Conservation (phyloP, 2,888 invertebrate genomes). For the Sinohyriopsis cumingii region DNA sequence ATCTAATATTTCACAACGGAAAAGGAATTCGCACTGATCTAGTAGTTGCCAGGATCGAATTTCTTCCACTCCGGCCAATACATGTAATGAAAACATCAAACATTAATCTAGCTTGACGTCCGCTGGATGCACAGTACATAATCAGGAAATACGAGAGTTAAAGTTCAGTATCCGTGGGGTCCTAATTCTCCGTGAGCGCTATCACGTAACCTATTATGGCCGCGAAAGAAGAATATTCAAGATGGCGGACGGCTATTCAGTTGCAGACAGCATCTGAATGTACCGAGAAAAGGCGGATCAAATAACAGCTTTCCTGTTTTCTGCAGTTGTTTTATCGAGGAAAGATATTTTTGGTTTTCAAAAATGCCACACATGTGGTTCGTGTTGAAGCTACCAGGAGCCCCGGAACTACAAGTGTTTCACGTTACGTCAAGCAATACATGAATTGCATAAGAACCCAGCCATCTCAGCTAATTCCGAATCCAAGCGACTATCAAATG, state of each 20-base stretch:
- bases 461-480: no score
- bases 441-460: no score
- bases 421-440: no score
- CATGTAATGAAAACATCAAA: conserved; percentile 34
- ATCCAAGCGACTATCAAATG: no score
- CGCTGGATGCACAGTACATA: conserved; percentile 34
- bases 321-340: conserved; percentile 41
- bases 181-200: conserved; percentile 21
- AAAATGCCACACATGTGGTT: conserved; percentile 33
- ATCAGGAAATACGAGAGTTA: conserved; percentile 32
- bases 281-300: conserved; percentile 28
- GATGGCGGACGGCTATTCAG: conserved; percentile 22
- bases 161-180: conserved; percentile 25
- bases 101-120: conserved; percentile 45
- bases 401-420: no score
- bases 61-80: conserved; percentile 7
- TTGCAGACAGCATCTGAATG: conserved; percentile 39
- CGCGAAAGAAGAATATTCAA: conserved; percentile 16
- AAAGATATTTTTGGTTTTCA: conserved; percentile 34
- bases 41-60: conserved; percentile 1
- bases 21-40: conserved; percentile 1
- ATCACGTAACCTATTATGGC: conserved; percentile 38
- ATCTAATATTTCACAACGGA: conserved; percentile 11
- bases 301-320: conserved; percentile 28
- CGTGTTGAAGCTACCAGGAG: conserved; percentile 1